A percentile compares a stretch with the other conserved stretches of the same genome.
These are phyloP conservation scores for Hyperoodon ampullatus DNA, from an alignment of 2,113 vertebrate species.

Conservation along the genomic window DNA sequence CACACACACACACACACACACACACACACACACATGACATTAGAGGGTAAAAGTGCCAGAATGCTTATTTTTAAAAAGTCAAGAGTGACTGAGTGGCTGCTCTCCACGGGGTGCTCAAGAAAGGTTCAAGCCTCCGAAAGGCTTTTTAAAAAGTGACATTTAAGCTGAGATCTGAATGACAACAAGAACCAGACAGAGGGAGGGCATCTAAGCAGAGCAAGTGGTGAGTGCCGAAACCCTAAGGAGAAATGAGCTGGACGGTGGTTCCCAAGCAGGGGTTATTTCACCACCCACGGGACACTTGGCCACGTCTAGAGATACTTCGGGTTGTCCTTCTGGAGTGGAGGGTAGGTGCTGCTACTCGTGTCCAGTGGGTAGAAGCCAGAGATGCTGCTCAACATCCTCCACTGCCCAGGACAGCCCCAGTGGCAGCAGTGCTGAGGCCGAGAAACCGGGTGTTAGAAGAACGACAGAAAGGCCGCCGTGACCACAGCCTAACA, in stretches of 20 bases:
- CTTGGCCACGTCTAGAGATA: background rate
- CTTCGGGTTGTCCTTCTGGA: background rate
- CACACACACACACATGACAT: background rate
- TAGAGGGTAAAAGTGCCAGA: background rate
- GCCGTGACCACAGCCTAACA: background rate
- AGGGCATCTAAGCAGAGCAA: background rate
- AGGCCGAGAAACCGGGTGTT: background rate
- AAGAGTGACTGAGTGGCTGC: background rate
- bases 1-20: no score
- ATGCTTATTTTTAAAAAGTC: background rate
- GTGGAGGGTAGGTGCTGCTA: background rate
- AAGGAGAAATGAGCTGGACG: background rate
- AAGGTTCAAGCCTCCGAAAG: background rate
- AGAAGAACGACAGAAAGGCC: background rate
- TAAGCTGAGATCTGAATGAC: background rate
- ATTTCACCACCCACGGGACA: background rate
- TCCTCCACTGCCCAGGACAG: background rate
- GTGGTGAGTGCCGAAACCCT: background rate
- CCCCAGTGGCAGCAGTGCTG: fast-evolving
- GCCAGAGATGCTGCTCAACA: background rate
- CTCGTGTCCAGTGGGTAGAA: background rate
- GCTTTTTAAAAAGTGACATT: background rate
- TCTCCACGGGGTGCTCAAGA: background rate
- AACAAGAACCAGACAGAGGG: background rate
- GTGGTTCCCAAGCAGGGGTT: background rate